Percentiles rank a stretch among this genome's conserved stretches.
These are phyloP conservation scores for Notechis scutatus DNA, from an alignment of 2,113 vertebrate genomes.

Conservation along the genomic window DNA sequence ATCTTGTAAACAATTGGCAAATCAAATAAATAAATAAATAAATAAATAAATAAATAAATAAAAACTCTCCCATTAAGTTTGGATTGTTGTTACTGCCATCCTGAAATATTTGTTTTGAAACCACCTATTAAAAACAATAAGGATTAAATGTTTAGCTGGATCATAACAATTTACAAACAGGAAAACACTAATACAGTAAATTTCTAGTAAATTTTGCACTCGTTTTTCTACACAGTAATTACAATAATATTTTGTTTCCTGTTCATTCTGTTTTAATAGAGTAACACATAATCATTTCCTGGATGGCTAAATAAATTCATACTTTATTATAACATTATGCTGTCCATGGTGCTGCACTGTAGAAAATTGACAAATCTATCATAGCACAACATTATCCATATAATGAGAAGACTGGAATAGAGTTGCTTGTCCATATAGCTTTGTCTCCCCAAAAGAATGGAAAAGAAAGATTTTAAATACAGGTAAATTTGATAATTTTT, in stretches of 20 bases:
- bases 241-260: not conserved
- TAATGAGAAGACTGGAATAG: not conserved
- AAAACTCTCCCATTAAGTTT: not conserved
- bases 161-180: not conserved
- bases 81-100: not conserved
- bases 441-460: not conserved
- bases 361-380: not conserved
- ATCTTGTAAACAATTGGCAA: no score
- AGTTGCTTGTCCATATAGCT: not conserved
- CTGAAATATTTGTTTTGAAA: not conserved
- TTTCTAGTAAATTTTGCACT: not conserved
- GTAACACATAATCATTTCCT: not conserved
- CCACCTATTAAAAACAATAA: not conserved
- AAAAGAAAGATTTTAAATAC: not conserved
- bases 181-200: not conserved
- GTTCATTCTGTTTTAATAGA: not conserved
- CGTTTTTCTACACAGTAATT: not conserved
- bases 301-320: accelerated
- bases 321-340: not conserved
- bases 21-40: no score
- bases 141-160: not conserved
- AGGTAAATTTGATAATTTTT: not conserved
- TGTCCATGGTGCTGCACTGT: not conserved
- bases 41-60: no score
- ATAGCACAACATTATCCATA: not conserved